Conservation (phyloP, 2,888 invertebrate genomes). For the Cephus nigrinus region DNA sequence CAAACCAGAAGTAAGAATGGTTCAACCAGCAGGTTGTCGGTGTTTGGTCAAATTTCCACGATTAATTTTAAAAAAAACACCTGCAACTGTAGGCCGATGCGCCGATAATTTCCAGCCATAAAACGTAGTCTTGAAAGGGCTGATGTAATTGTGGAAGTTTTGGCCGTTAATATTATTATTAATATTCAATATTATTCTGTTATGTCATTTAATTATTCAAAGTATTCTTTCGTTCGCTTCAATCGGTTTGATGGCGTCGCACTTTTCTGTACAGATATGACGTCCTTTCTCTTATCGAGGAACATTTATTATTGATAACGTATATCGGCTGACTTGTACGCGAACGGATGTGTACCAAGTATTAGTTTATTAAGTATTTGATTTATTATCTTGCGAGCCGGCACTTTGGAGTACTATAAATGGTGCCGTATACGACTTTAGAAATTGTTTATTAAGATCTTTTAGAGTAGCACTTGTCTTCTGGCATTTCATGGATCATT, state of each 20-base stretch:
- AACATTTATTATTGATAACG: not conserved
- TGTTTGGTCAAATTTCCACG: not conserved
- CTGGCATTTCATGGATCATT: too few species aligned
- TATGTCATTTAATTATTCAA: not conserved
- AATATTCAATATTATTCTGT: not conserved
- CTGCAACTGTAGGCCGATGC: too few species aligned
- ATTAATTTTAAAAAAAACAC: too few species aligned
- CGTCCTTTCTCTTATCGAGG: constrained; percentile 1
- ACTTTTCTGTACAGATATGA: not conserved
- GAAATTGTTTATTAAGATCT: too few species aligned
- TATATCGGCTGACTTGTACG: too few species aligned
- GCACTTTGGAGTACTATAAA: too few species aligned
- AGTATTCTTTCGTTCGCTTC: constrained; percentile 20
- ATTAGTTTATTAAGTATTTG: too few species aligned
- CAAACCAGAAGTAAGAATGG: not conserved
- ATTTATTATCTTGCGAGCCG: too few species aligned
- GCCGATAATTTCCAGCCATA: not conserved
- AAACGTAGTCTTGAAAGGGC: not conserved
- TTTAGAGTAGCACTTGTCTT: too few species aligned
- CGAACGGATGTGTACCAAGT: too few species aligned
- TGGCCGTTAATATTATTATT: constrained; percentile 16
- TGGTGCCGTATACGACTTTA: too few species aligned
- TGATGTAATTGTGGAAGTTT: not conserved
- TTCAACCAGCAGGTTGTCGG: not conserved
- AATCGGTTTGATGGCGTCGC: not conserved